Evolutionary conservation across 2,797 vertebrate genomes (phyloP).

Genomic region (Loriculus beryllinus): DNA sequence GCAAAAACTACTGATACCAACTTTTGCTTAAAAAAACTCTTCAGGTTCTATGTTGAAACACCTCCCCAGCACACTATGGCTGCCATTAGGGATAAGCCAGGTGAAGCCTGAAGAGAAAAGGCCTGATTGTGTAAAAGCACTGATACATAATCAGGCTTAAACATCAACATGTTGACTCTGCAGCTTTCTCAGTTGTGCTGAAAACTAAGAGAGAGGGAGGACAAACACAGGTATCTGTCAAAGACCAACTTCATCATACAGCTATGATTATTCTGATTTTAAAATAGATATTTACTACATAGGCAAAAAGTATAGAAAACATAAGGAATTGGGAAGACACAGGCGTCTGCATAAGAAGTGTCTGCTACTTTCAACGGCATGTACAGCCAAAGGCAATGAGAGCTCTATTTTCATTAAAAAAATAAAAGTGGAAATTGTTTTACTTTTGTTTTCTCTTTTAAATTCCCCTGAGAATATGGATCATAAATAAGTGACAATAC

Average conservation of each 20-base stretch:
- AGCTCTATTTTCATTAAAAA: neutral
- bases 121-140: neutral
- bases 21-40: neutral
- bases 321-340: neutral
- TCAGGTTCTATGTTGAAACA: neutral
- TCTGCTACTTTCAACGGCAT: neutral
- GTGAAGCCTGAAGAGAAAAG: neutral
- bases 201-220: neutral
- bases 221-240: neutral
- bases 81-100: neutral
- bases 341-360: neutral
- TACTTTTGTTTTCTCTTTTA: conserved; percentile 69
- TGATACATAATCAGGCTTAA: neutral
- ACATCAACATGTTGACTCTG: neutral
- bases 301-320: neutral
- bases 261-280: neutral
- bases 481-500: conserved; percentile 77
- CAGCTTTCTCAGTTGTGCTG: neutral
- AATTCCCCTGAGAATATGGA: conserved; percentile 48
- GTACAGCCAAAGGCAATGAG: neutral
- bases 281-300: neutral
- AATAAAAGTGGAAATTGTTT: conserved; percentile 52
- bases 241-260: neutral
- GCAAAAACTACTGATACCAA: neutral
- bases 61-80: neutral